Percentiles rank a stretch among this genome's conserved stretches.
Conservation (phyloP, 2,113 vertebrate genomes). For the Corvus moneduloides region DNA sequence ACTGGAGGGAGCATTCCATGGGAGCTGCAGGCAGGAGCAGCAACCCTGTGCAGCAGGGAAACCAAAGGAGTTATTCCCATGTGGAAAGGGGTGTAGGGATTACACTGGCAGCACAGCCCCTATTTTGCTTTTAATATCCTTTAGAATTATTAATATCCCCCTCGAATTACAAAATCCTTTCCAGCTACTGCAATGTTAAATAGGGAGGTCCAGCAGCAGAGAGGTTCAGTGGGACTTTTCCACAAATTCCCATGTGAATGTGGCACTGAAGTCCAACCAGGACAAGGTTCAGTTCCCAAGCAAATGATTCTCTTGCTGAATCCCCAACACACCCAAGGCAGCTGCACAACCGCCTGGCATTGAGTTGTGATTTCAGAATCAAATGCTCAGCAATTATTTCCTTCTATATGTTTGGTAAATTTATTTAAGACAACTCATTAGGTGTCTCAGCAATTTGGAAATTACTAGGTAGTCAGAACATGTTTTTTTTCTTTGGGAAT, state of each 20-base stretch:
- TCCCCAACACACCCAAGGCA: background rate
- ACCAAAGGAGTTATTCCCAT: background rate
- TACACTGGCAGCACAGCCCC: background rate
- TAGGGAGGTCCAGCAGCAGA: background rate
- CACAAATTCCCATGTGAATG: background rate
- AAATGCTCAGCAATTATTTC: conserved; percentile 50
- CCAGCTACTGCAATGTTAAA: background rate
- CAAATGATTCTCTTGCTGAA: background rate
- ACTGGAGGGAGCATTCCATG: accelerated
- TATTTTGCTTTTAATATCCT: background rate
- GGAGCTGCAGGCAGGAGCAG: background rate
- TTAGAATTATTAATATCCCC: background rate
- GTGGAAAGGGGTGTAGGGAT: background rate
- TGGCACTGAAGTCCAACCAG: background rate
- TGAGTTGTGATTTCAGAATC: conserved; percentile 18
- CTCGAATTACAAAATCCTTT: background rate
- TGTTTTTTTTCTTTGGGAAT: conserved; percentile 9
- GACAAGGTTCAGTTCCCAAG: background rate
- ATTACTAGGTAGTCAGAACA: conserved; percentile 35
- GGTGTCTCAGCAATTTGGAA: conserved; percentile 58
- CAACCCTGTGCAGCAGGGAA: too few species aligned
- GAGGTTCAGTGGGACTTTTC: background rate
- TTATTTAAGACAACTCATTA: conserved; percentile 42
- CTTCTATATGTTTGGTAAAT: conserved; percentile 39
- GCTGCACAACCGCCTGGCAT: background rate